These are phyloP conservation scores for Dendrolimus punctatus DNA, from an alignment of 1,140 invertebrate species.

Conservation along the genomic window DNA sequence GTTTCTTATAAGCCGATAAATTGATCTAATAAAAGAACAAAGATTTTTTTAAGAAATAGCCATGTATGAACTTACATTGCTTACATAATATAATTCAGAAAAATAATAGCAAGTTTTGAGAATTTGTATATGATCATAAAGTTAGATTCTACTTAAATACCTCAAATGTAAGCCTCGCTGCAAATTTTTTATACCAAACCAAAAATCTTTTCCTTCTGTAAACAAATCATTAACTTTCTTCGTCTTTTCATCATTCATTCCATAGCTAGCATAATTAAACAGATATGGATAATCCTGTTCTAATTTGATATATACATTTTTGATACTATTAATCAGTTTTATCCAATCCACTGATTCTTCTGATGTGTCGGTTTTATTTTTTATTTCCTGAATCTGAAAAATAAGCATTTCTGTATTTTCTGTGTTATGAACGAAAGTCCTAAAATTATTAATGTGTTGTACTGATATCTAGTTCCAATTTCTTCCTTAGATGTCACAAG, in stretches of 20 bases:
- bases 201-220: slow-evolving; percentile 30
- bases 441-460: no score
- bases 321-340: slow-evolving; percentile 44
- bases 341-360: slow-evolving; percentile 50
- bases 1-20: no score
- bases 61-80: no score
- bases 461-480: no score
- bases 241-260: slow-evolving; percentile 29
- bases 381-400: slow-evolving; percentile 36
- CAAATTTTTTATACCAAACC: slow-evolving; percentile 40
- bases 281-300: slow-evolving; percentile 47
- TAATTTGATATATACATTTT: slow-evolving; percentile 43
- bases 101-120: neutral
- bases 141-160: slow-evolving; percentile 21
- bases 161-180: slow-evolving; percentile 37
- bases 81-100: no score
- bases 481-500: no score
- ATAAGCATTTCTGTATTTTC: neutral
- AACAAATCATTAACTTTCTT: slow-evolving; percentile 19
- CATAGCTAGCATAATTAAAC: slow-evolving; percentile 43
- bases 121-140: neutral
- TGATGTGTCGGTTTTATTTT: slow-evolving; percentile 21
- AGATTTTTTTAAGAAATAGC: no score
- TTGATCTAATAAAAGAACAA: no score
- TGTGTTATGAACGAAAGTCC: no score